phyloP scores from a whole-genome alignment of 1,140 invertebrate genomes.

The Brachionus rotundiformis region DNA sequence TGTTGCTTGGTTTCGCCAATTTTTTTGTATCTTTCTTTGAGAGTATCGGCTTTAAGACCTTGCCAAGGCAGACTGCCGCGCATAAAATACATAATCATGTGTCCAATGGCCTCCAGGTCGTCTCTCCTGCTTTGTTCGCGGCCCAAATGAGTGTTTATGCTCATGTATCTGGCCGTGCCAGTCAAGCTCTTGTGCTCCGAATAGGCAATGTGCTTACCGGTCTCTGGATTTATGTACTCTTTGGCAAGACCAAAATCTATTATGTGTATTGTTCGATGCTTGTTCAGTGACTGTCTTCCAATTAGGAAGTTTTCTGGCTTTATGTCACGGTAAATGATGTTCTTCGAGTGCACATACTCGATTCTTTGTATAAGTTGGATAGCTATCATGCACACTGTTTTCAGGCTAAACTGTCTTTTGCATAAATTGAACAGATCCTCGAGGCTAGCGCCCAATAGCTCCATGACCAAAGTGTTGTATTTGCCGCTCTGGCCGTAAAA shows the following conservation, averaged over 20 bases:
- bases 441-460: constrained; percentile 55
- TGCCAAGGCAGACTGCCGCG: constrained; percentile 52
- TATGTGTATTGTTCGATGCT: constrained; percentile 47
- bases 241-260: constrained; percentile 52
- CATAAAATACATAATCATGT: constrained; percentile 87
- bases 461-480: constrained; percentile 58
- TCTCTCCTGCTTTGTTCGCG: constrained; percentile 96
- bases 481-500: constrained; percentile 62
- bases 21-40: constrained; percentile 53
- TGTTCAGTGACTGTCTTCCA: constrained; percentile 21
- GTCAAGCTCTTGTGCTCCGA: constrained; percentile 48
- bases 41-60: constrained; percentile 51
- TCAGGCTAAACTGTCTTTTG: constrained; percentile 54
- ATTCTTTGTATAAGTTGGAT: constrained; percentile 52
- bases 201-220: constrained; percentile 43
- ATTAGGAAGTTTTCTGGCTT: constrained; percentile 53
- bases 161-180: constrained; percentile 50
- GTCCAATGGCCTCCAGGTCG: constrained; percentile 96
- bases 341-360: constrained; percentile 53
- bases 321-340: constrained; percentile 53
- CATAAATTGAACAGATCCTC: constrained; percentile 55
- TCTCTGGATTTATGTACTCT: constrained; percentile 28
- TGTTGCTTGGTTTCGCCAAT: constrained; percentile 52
- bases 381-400: constrained; percentile 53
- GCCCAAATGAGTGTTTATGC: constrained; percentile 51